Conservation (phyloP, 2,797 vertebrate species). For the Thamnophis elegans region DNA sequence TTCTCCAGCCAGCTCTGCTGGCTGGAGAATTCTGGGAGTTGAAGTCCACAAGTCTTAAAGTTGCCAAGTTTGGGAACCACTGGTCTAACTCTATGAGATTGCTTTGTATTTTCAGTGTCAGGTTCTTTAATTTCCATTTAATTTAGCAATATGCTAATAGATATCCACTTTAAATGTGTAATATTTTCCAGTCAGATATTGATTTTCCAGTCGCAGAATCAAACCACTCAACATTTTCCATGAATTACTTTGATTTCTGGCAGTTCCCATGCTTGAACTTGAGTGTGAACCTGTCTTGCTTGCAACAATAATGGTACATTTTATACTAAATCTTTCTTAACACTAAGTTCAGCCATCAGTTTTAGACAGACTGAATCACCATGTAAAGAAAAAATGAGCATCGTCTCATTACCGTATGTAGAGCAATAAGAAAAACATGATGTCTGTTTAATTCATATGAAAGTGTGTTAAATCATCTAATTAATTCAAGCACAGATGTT, state of each 20-base stretch:
- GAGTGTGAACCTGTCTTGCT: background rate
- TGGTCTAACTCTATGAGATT: background rate
- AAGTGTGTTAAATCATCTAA: background rate
- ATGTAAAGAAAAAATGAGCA: background rate
- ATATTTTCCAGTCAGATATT: background rate
- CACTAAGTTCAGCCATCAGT: background rate
- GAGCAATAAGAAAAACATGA: background rate
- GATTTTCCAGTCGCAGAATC: background rate
- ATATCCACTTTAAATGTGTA: background rate
- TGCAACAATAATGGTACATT: background rate
- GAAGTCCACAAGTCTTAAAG: too few species aligned
- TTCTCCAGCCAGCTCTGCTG: too few species aligned
- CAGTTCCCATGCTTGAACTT: background rate
- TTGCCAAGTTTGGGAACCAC: too few species aligned
- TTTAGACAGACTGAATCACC: background rate
- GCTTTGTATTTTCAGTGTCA: background rate
- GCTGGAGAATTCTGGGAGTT: too few species aligned
- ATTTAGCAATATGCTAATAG: background rate
- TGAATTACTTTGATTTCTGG: background rate
- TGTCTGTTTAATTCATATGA: background rate
- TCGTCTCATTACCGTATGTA: background rate
- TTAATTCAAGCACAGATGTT: background rate
- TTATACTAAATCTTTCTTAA: background rate
- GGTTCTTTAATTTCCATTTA: background rate
- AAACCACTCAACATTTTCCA: background rate